phyloP scores from a whole-genome alignment of 2,888 invertebrate genomes.

The Lepidochrysops patricia region DNA sequence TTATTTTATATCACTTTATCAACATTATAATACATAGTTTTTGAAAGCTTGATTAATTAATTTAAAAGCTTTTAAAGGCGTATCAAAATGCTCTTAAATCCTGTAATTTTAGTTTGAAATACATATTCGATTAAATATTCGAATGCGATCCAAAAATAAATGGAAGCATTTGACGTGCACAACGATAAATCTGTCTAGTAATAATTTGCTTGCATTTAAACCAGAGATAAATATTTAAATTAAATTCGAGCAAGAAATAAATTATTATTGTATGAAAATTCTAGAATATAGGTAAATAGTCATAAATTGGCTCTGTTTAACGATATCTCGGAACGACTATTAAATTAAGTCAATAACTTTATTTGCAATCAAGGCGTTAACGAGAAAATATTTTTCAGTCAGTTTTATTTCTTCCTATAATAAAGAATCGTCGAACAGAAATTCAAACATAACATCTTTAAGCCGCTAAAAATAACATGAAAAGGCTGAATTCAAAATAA shows the following conservation, averaged over 20 bases:
- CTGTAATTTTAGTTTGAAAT: not conserved
- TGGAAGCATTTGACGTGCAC: not conserved
- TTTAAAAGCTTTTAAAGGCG: not conserved
- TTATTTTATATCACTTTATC: no score
- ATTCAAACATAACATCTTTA: not conserved
- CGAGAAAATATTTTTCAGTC: not conserved
- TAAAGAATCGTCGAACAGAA: not conserved
- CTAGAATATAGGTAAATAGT: not conserved
- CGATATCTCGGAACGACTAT: not conserved
- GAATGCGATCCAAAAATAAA: not conserved
- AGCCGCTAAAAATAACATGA: not conserved
- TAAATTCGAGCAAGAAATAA: conserved; percentile 1
- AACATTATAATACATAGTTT: no score
- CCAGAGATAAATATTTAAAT: conserved; percentile 9
- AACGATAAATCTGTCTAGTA: conserved; percentile 11
- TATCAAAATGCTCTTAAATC: not conserved
- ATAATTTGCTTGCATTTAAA: conserved; percentile 11
- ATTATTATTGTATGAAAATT: conserved; percentile 1
- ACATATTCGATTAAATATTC: no score
- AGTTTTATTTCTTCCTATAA: not conserved
- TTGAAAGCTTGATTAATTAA: not conserved
- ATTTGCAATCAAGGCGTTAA: not conserved
- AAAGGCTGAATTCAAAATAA: not conserved
- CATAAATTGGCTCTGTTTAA: not conserved
- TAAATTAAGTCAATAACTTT: not conserved